Percentiles rank a stretch among this genome's conserved stretches.
Conservation (phyloP, 1,140 invertebrate genomes). For the Scylla paramamosain region DNA sequence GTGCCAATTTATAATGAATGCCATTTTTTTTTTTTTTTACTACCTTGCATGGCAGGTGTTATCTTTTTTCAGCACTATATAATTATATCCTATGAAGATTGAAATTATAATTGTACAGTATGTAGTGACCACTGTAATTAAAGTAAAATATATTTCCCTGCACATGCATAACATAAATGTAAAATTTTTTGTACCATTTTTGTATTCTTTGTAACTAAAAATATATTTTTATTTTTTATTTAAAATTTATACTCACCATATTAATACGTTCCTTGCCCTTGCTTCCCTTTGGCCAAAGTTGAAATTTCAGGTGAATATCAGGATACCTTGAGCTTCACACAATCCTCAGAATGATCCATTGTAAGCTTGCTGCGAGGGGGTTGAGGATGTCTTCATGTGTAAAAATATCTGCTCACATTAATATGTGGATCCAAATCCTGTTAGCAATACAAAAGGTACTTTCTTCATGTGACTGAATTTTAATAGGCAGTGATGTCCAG, state of each 20-base stretch:
- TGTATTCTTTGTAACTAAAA: slow-evolving; percentile 44
- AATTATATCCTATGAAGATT: no score
- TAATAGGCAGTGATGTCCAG: no score
- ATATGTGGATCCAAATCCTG: no score
- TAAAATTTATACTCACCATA: slow-evolving; percentile 3
- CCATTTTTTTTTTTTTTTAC: slow-evolving; percentile 42
- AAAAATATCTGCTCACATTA: no score
- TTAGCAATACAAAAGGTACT: no score
- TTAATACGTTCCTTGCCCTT: slow-evolving; percentile 43
- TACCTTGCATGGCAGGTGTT: slow-evolving; percentile 27
- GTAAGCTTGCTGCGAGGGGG: background rate
- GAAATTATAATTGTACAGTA: slow-evolving; percentile 32
- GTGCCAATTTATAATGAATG: background rate
- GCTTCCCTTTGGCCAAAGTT: no score
- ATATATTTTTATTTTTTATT: background rate
- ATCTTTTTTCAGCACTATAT: slow-evolving; percentile 13
- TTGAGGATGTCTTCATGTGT: slow-evolving; percentile 10
- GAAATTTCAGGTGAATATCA: slow-evolving; percentile 45
- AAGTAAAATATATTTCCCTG: slow-evolving; percentile 46
- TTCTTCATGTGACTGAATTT: no score
- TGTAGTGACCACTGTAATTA: no score
- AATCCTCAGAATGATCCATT: slow-evolving; percentile 32
- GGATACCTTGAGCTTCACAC: slow-evolving; percentile 50
- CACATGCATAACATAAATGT: slow-evolving; percentile 41
- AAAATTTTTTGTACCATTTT: slow-evolving; percentile 33